A percentile compares a stretch with the other conserved stretches of the same genome.
These are phyloP conservation scores for Tromatobia lineatoria DNA, from an alignment of 2,888 invertebrate genomes.

Conservation along the genomic window DNA sequence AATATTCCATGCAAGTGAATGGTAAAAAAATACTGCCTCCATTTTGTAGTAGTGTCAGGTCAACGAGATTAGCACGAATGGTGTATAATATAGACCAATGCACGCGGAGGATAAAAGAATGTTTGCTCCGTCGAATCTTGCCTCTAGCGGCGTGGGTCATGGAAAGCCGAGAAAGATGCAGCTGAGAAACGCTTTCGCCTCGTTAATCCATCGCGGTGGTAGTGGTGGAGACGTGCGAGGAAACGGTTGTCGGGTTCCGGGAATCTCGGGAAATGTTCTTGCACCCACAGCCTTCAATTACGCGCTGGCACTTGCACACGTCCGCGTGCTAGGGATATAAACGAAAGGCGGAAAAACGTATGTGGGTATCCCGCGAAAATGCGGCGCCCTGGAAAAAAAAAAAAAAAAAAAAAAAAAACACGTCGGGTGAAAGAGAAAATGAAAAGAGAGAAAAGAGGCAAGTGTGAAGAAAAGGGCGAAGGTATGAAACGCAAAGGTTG, in stretches of 20 bases:
- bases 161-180: constrained; percentile 30
- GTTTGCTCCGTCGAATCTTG: background rate
- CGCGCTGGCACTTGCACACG: constrained; percentile 18
- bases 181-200: constrained; percentile 57
- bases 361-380: background rate
- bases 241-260: constrained; percentile 19
- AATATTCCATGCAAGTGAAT: no score
- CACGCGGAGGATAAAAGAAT: background rate
- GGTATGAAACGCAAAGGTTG: constrained; percentile 59
- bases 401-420: constrained; percentile 33
- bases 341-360: constrained; percentile 17
- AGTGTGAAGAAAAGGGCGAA: constrained; percentile 50
- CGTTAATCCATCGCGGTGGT: constrained; percentile 50
- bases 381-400: constrained; percentile 12
- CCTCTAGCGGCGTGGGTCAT: background rate
- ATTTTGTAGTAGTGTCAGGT: background rate
- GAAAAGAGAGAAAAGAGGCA: constrained; percentile 7
- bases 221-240: constrained; percentile 10
- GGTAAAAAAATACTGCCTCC: background rate
- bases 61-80: background rate
- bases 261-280: constrained; percentile 50
- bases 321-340: background rate
- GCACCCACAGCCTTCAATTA: constrained; percentile 22
- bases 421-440: background rate
- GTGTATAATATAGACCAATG: background rate